Evolutionary conservation across 2,113 vertebrate species (phyloP), one percentile per base, ranked within the genome.

Genomic region (Ochotona princeps): DNA sequence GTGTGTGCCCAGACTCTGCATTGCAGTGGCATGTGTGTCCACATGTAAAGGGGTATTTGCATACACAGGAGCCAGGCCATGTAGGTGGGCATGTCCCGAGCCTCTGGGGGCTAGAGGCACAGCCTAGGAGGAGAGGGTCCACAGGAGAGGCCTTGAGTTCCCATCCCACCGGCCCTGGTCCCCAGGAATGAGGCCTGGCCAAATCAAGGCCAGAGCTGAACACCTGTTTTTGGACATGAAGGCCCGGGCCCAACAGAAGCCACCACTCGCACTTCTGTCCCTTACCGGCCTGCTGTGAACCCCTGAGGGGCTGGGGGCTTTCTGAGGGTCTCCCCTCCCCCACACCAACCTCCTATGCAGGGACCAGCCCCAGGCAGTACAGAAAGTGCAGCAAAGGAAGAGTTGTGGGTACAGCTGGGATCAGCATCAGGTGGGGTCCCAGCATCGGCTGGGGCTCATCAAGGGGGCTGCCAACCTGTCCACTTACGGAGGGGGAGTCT

Each of bases 1-100:
- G 4, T 30, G 60, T n/a, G 25, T 23, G 51, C 10, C 15, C 28
- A 15, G 6, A 20, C 20, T 38, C 47, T 2, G 7, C 35, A 14
- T 1, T 32, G 21, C 0, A 65, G 25, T 12, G 32, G 2, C 17
- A 2, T 0, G 0, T n/a, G n/a, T 44, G 69, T 35, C 5, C 11
- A 8, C 1, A 1, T 51, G 28, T 44, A 3, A 2, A 74, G 51
- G 30, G 78, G 2, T 25, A 1, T 44, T 30, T 73, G 63, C 51
- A 11, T 25, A 23, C 44, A 1, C 13, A 2, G 8, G 35, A 35
- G 8, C n/a, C 26, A 10, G 76, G 28, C 35, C 2, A 8, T 1
- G 8, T 21, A 0, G 4, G 38, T 44, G 38, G 38, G 38, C 38
- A 3, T 8, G 75, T 5, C 38, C n/a, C 65, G 38, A 20, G 25